Evolutionary conservation across 2,113 vertebrate genomes (phyloP).

Genomic region (Periophthalmodon schlosseri): DNA sequence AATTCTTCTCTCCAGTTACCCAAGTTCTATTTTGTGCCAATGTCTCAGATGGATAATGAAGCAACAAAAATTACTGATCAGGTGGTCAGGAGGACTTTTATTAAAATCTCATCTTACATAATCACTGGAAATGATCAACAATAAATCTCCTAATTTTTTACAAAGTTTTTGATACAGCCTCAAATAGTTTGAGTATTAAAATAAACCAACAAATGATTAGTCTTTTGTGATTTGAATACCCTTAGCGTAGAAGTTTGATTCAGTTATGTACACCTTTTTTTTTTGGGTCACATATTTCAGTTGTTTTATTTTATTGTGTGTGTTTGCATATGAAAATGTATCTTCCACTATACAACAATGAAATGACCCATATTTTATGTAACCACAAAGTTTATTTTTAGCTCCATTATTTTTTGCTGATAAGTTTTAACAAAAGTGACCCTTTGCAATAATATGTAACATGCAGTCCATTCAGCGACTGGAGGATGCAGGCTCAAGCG

Average conservation of each 20-base stretch:
- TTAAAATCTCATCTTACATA: constrained; percentile 19
- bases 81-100: background rate
- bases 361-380: constrained; percentile 59
- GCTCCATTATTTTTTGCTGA: constrained; percentile 48
- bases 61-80: constrained; percentile 1
- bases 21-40: constrained; percentile 42
- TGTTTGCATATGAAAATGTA: constrained; percentile 55
- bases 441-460: constrained; percentile 87
- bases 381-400: constrained; percentile 58
- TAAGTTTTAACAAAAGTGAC: constrained; percentile 67
- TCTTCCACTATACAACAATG: constrained; percentile 50
- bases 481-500: constrained; percentile 47
- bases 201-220: constrained; percentile 78
- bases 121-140: constrained; percentile 51
- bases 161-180: constrained; percentile 88
- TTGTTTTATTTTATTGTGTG: constrained; percentile 56
- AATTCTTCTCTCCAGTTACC: constrained; percentile 36
- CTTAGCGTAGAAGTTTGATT: constrained; percentile 73
- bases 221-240: constrained; percentile 86
- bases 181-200: constrained; percentile 84
- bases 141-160: constrained; percentile 85
- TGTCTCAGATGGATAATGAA: constrained; percentile 1
- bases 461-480: constrained; percentile 42
- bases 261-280: constrained; percentile 59
- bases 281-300: constrained; percentile 66